A percentile compares a stretch with the other conserved stretches of the same genome.
Evolutionary conservation across 2,888 invertebrate genomes (phyloP).

Genomic region (Chalcis sispes): DNA sequence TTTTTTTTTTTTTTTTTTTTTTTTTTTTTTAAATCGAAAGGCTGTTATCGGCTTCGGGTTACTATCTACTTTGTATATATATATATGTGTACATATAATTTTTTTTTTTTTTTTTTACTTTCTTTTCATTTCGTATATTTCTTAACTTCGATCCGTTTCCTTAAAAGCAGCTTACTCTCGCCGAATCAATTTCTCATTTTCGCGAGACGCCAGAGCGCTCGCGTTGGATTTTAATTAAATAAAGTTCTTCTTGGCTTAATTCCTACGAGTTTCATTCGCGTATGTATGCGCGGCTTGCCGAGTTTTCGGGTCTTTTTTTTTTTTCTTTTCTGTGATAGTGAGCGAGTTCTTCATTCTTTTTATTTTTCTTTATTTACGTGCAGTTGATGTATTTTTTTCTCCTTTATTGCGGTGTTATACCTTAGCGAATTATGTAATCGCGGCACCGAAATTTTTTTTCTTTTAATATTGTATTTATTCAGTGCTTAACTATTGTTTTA

Average conservation of each 20-base stretch:
- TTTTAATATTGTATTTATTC: too few species aligned
- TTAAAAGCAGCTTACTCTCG: not conserved
- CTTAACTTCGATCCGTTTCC: conserved; percentile 16
- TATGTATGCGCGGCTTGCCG: not conserved
- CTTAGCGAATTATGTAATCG: too few species aligned
- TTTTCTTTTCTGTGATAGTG: too few species aligned
- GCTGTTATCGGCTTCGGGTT: conserved; percentile 36
- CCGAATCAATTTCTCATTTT: conserved; percentile 66
- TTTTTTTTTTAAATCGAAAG: conserved; percentile 21
- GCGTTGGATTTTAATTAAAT: conserved; percentile 56
- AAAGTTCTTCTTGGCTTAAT: conserved; percentile 27
- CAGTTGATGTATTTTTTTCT: too few species aligned
- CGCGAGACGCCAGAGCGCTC: conserved; percentile 58
- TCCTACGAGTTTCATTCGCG: not conserved
- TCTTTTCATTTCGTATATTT: not conserved
- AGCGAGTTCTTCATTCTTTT: conserved; percentile 1
- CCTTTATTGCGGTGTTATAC: not conserved
- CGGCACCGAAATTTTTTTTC: too few species aligned
- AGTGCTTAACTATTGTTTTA: too few species aligned
- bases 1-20: too few species aligned
- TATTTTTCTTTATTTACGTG: not conserved
- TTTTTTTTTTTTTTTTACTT: not conserved
- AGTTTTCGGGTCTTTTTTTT: too few species aligned
- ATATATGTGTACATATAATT: too few species aligned
- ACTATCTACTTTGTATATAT: conserved; percentile 14